phyloP scores from a whole-genome alignment of 2,888 invertebrate species.

The Spodoptera picta region DNA sequence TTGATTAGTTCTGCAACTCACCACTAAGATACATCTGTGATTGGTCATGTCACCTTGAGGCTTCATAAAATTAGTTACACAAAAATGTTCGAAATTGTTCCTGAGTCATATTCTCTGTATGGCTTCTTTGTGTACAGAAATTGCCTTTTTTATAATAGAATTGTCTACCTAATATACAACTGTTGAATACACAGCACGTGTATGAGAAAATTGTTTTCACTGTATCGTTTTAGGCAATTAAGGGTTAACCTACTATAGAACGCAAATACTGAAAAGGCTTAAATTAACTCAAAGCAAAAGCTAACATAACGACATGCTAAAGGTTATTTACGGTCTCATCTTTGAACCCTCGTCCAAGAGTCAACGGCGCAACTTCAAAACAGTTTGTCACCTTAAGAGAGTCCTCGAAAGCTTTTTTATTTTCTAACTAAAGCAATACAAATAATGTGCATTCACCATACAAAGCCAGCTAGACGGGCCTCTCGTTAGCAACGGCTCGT shows the following conservation, averaged over 20 bases:
- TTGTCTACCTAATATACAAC: too few relatives aligned
- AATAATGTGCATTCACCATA: slow-evolving; percentile 37
- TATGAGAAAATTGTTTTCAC: too few relatives aligned
- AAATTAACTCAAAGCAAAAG: too few relatives aligned
- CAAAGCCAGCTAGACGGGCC: slow-evolving; percentile 34
- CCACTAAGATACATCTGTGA: neutral
- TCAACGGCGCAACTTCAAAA: too few relatives aligned
- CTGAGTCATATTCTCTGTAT: neutral
- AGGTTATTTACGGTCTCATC: too few relatives aligned
- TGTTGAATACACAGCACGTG: too few relatives aligned
- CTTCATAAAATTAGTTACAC: slow-evolving; percentile 7
- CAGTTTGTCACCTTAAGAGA: neutral
- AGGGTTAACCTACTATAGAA: too few relatives aligned
- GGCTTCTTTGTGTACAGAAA: neutral
- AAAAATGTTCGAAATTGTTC: neutral
- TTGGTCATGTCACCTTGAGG: slow-evolving; percentile 8
- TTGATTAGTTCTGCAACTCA: neutral
- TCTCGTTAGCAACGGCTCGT: slow-evolving; percentile 52
- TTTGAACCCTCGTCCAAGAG: too few relatives aligned
- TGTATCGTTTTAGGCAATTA: too few relatives aligned
- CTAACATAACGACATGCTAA: too few relatives aligned
- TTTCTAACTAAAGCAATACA: slow-evolving; percentile 8
- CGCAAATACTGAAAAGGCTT: too few relatives aligned
- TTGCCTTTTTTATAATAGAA: too few relatives aligned
- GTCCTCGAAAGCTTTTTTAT: neutral